A percentile compares a stretch with the other conserved stretches of the same genome.
Conservation (phyloP, 2,113 vertebrate genomes). For the Pica pica region DNA sequence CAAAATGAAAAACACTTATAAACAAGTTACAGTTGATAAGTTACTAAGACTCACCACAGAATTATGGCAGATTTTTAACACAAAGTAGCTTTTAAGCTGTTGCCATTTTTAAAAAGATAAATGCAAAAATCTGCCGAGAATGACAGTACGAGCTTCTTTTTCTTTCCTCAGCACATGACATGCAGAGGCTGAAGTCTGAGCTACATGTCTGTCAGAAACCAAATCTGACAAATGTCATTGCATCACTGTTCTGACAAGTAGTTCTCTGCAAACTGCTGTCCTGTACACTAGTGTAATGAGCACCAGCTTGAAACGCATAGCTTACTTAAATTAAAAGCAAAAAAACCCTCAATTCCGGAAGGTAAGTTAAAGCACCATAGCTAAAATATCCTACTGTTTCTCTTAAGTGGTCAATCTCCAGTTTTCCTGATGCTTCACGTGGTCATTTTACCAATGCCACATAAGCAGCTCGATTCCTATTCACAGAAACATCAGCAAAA, state of each 20-base stretch:
- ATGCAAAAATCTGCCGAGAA: not conserved
- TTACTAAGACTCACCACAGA: not conserved
- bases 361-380: not conserved
- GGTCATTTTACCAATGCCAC: not conserved
- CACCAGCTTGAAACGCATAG: not conserved
- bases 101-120: not conserved
- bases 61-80: not conserved
- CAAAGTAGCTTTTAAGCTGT: not conserved
- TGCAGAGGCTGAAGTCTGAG: not conserved
- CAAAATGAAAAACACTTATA: not conserved
- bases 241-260: not conserved
- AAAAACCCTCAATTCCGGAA: not conserved
- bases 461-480: not conserved
- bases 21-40: not conserved
- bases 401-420: not conserved
- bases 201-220: not conserved
- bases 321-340: not conserved
- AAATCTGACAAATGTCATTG: not conserved
- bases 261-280: not conserved
- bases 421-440: not conserved
- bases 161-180: not conserved
- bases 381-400: not conserved
- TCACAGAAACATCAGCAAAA: not conserved
- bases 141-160: not conserved
- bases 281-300: not conserved